Conservation (phyloP, 2,888 invertebrate genomes). For the Acrobasis repandana region DNA sequence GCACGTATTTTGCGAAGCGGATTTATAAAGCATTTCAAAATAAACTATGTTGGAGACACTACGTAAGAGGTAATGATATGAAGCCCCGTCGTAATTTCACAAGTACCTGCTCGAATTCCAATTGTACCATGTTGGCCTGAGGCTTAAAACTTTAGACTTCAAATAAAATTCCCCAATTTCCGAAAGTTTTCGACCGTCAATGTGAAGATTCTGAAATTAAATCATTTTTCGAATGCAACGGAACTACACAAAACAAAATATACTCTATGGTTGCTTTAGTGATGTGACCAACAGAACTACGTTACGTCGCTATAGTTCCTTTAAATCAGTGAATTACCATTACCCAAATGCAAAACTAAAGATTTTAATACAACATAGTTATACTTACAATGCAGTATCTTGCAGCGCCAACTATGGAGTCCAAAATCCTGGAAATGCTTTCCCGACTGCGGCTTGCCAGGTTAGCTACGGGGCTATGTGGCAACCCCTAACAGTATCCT, state of each 20-base stretch:
- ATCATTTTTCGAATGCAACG: slow-evolving; percentile 63
- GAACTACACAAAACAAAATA: slow-evolving; percentile 42
- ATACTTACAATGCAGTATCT: slow-evolving; percentile 81
- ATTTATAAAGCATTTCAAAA: slow-evolving; percentile 33
- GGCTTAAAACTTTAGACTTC: slow-evolving; percentile 47
- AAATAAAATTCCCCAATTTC: slow-evolving; percentile 66
- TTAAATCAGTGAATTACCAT: slow-evolving; percentile 8
- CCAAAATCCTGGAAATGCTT: slow-evolving; percentile 79
- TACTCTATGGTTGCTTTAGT: slow-evolving; percentile 23
- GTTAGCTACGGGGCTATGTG: slow-evolving; percentile 54
- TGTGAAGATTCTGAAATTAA: slow-evolving; percentile 77
- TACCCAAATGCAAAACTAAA: slow-evolving; percentile 1
- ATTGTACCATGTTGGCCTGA: slow-evolving; percentile 70
- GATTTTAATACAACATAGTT: background rate
- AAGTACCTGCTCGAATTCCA: slow-evolving; percentile 77
- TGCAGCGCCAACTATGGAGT: slow-evolving; percentile 79
- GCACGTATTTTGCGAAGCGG: slow-evolving; percentile 40
- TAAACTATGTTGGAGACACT: slow-evolving; percentile 35
- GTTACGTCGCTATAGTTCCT: slow-evolving; percentile 13
- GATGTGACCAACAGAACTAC: slow-evolving; percentile 18
- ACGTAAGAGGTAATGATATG: slow-evolving; percentile 38
- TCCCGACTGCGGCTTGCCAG: slow-evolving; percentile 77
- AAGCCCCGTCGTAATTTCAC: slow-evolving; percentile 66
- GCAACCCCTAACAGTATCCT: slow-evolving; percentile 58
- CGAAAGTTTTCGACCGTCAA: slow-evolving; percentile 69